Evolutionary conservation across 2,113 vertebrate genomes (phyloP).

Genomic region (Rhabdornis inornatus): DNA sequence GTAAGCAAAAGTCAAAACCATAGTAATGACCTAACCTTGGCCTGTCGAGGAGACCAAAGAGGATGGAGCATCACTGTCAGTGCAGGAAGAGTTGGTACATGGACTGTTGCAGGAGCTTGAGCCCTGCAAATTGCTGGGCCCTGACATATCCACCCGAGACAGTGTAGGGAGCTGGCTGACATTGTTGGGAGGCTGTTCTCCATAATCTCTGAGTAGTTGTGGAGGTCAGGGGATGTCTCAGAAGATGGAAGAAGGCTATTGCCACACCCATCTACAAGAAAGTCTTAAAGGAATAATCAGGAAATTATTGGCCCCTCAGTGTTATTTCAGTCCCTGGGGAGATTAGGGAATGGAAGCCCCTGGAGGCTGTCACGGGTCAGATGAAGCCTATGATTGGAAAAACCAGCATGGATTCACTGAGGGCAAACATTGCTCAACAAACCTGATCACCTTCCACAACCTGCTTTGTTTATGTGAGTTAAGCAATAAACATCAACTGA

Average conservation of each 20-base stretch:
- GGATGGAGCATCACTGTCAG: neutral
- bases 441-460: neutral
- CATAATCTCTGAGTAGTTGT: neutral
- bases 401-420: neutral
- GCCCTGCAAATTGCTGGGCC: neutral
- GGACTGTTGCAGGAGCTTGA: neutral
- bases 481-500: neutral
- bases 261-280: neutral
- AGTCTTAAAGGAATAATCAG: neutral
- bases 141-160: neutral
- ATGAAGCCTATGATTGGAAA: neutral
- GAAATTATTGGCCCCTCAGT: neutral
- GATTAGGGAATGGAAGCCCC: accelerated
- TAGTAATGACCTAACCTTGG: neutral
- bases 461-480: neutral
- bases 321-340: neutral
- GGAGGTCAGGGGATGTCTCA: neutral
- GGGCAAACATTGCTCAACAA: neutral
- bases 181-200: accelerated
- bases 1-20: neutral
- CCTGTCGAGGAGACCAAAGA: neutral
- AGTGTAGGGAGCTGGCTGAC: neutral
- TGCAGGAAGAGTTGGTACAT: neutral
- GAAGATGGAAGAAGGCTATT: neutral
- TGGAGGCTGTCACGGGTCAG: neutral